These are phyloP conservation scores for Digitonthophagus gazella DNA, from an alignment of 2,888 invertebrate species.

Conservation along the genomic window DNA sequence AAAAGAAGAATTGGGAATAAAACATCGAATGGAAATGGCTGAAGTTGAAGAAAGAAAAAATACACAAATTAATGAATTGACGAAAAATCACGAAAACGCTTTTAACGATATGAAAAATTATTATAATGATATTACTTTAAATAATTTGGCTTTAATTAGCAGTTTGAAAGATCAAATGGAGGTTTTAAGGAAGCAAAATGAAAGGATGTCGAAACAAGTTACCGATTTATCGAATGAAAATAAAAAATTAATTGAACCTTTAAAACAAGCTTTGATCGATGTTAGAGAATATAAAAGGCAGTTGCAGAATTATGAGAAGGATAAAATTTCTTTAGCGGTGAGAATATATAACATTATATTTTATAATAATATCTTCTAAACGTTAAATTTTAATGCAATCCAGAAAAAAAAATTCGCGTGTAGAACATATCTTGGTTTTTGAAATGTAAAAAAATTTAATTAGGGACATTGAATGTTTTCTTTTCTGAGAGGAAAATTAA, in stretches of 20 bases:
- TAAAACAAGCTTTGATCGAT: constrained; percentile 69
- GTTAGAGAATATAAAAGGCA: constrained; percentile 72
- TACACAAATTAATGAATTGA: constrained; percentile 76
- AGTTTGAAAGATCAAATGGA: constrained; percentile 85
- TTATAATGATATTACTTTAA: constrained; percentile 91
- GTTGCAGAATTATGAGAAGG: constrained; percentile 81
- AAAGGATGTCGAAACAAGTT: constrained; percentile 69
- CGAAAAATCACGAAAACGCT: constrained; percentile 78
- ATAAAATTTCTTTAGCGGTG: constrained; percentile 69
- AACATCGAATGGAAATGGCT: constrained; percentile 78
- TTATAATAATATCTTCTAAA: not conserved
- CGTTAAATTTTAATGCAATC: no score
- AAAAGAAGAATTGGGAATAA: constrained; percentile 68
- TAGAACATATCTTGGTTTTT: no score
- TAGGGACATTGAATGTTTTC: no score
- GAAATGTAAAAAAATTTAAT: no score
- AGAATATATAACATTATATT: constrained; percentile 14
- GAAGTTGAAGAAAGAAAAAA: constrained; percentile 92
- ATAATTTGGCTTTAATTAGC: constrained; percentile 87
- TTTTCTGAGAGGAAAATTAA: no score
- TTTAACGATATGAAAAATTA: constrained; percentile 91
- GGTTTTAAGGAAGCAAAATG: constrained; percentile 72
- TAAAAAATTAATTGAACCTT: constrained; percentile 69
- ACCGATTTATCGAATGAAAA: constrained; percentile 70
- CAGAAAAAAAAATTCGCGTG: not conserved